Evolutionary conservation across 2,888 invertebrate genomes (phyloP).

Genomic region (Ernsta delagoae): DNA sequence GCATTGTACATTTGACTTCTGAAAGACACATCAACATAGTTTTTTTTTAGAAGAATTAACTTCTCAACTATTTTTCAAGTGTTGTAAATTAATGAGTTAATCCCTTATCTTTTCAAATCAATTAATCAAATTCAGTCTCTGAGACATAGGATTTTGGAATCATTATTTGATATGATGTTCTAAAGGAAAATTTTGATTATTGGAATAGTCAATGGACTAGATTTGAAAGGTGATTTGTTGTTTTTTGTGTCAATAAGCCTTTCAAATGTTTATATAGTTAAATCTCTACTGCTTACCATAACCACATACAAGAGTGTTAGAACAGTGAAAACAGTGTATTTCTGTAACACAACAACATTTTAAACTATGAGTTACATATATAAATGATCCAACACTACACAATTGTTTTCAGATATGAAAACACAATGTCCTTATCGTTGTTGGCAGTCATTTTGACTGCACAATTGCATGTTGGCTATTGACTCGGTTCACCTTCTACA

Average conservation of each 20-base stretch:
- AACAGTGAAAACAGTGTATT: conserved; percentile 34
- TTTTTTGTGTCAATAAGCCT: too few species aligned
- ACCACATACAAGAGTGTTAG: conserved; percentile 2
- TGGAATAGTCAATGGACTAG: too few species aligned
- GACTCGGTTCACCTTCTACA: conserved; percentile 67
- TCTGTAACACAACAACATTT: conserved; percentile 24
- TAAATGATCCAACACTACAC: conserved; percentile 51
- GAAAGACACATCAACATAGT: background rate
- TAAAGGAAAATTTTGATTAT: too few species aligned
- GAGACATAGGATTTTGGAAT: too few species aligned
- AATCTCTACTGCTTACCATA: background rate
- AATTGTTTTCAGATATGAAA: conserved; percentile 75
- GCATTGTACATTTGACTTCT: background rate
- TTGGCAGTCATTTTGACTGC: conserved; percentile 57
- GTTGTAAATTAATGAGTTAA: too few species aligned
- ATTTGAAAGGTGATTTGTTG: too few species aligned
- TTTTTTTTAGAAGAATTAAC: background rate
- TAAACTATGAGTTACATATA: conserved; percentile 33
- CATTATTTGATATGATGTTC: too few species aligned
- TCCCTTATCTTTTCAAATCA: too few species aligned
- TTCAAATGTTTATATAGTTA: too few species aligned
- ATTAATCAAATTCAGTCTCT: too few species aligned
- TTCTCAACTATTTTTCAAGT: too few species aligned
- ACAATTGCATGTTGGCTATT: conserved; percentile 74
- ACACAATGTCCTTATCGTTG: conserved; percentile 70